Conservation (phyloP, 1,140 invertebrate genomes). For the Choristoneura fumiferana region DNA sequence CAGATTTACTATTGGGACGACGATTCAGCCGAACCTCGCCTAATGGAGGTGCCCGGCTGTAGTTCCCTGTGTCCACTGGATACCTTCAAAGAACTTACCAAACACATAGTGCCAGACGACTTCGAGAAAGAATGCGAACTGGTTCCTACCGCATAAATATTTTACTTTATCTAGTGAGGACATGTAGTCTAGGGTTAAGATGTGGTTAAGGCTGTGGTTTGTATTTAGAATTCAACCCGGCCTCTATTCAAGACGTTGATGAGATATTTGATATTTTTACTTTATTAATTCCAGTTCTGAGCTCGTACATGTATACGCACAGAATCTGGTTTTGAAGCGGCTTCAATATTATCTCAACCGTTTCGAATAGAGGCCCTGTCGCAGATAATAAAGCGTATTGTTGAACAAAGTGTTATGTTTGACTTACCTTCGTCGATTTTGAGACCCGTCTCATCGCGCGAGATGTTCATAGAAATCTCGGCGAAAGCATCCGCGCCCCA, state of each 20-base stretch:
- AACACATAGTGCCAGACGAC: constrained; percentile 61
- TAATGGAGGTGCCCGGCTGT: constrained; percentile 72
- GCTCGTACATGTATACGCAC: too few relatives aligned
- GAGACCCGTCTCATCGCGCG: constrained; percentile 88
- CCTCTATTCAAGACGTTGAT: constrained; percentile 4
- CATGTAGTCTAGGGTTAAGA: constrained; percentile 16
- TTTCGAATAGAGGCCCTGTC: too few relatives aligned
- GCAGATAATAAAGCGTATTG: constrained; percentile 30
- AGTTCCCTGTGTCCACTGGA: constrained; percentile 65
- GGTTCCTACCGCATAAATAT: constrained; percentile 29
- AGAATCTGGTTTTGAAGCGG: too few relatives aligned
- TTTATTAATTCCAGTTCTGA: too few relatives aligned
- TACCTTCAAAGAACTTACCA: constrained; percentile 65
- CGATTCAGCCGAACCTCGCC: constrained; percentile 64
- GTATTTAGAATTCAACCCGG: constrained; percentile 26
- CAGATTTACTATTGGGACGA: constrained; percentile 76
- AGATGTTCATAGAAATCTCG: constrained; percentile 92
- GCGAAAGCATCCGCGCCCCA: constrained; percentile 92
- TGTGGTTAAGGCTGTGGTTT: constrained; percentile 37
- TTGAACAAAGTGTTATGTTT: constrained; percentile 26
- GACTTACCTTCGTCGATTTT: constrained; percentile 87
- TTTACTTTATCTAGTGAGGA: not conserved
- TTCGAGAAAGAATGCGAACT: constrained; percentile 68
- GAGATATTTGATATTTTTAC: too few relatives aligned
- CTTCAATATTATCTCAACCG: too few relatives aligned